phyloP scores from a whole-genome alignment of 1,140 invertebrate genomes.

The Lasioglossum baleicum region DNA sequence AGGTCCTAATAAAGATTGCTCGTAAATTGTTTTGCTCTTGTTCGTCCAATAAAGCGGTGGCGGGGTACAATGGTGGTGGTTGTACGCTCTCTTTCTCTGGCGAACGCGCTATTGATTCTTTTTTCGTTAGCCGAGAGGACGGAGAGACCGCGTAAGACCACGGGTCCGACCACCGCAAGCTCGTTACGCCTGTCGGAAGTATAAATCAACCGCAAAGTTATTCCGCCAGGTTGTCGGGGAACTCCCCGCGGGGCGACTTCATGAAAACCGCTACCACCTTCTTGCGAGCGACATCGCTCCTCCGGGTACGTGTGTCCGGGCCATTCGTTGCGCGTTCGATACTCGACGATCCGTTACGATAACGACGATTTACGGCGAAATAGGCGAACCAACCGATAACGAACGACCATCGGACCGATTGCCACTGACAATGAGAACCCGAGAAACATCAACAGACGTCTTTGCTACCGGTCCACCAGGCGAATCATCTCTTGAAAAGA shows the following conservation, averaged over 20 bases:
- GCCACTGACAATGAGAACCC: no score
- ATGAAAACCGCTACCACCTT: conserved; percentile 62
- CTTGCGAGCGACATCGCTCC: conserved; percentile 42
- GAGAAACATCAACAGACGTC: no score
- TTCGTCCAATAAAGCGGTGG: conserved; percentile 18
- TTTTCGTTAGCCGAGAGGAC: conserved; percentile 9
- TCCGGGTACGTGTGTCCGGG: conserved; percentile 6
- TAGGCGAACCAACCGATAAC: conserved; percentile 14
- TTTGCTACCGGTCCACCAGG: no score
- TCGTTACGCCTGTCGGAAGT: conserved; percentile 65
- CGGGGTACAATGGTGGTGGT: not conserved
- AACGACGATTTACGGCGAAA: conserved; percentile 36
- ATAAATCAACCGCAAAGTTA: conserved; percentile 66
- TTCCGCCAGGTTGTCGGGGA: conserved; percentile 45
- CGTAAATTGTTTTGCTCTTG: conserved; percentile 15
- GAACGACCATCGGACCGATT: not conserved
- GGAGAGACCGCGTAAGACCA: conserved; percentile 37
- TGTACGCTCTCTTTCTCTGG: no score
- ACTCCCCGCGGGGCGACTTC: conserved; percentile 46
- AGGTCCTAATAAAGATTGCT: conserved; percentile 34
- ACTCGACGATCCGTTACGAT: conserved; percentile 24
- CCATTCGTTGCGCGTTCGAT: conserved; percentile 19
- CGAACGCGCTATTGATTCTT: conserved; percentile 32
- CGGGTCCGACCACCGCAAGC: conserved; percentile 52
- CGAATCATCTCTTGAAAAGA: no score